Evolutionary conservation across 2,113 vertebrate species (phyloP).

Genomic region (Hippolais icterina): DNA sequence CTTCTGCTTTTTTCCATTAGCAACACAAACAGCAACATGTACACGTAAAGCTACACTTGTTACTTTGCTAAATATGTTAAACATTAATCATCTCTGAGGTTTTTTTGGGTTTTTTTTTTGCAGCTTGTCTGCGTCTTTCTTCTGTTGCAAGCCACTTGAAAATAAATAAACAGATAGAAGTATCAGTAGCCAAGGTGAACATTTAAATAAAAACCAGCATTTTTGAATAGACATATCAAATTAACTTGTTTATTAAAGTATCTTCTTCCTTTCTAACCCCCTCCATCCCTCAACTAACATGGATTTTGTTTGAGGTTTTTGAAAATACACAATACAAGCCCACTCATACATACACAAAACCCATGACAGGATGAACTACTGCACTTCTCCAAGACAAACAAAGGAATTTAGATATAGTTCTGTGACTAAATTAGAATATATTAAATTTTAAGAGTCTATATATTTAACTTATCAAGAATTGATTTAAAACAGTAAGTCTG

Average conservation of each 20-base stretch:
- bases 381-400: neutral
- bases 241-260: neutral
- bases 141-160: neutral
- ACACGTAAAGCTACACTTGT: neutral
- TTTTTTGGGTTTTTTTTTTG: neutral
- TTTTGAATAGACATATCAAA: neutral
- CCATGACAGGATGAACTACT: neutral
- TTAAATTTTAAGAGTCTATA: rapidly evolving
- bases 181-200: neutral
- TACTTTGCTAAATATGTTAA: neutral
- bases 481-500: neutral
- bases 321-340: neutral
- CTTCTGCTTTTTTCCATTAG: neutral
- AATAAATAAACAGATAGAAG: neutral
- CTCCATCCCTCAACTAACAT: neutral
- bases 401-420: neutral
- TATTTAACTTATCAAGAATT: neutral
- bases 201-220: neutral
- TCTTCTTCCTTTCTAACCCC: neutral
- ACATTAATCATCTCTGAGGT: neutral
- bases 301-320: neutral
- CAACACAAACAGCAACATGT: neutral
- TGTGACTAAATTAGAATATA: neutral
- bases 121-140: neutral
- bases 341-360: neutral